Conservation (phyloP, 2,113 vertebrate species). For the Galbula dea region DNA sequence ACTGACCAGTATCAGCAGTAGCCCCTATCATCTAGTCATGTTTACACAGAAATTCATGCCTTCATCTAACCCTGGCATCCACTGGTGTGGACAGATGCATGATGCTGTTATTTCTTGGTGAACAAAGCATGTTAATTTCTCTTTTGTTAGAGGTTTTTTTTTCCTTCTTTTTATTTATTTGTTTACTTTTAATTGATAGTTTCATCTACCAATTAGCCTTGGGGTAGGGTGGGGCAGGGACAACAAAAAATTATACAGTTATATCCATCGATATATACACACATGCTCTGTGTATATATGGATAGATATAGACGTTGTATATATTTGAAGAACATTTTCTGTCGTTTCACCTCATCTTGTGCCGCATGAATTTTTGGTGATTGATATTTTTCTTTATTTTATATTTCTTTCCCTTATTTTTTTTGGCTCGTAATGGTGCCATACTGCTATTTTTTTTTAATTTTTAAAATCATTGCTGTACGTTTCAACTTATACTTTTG, state of each 20-base stretch:
- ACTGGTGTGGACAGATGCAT: conserved; percentile 81
- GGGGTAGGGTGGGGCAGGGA: conserved; percentile 64
- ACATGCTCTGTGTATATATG: conserved; percentile 45
- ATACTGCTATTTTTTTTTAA: conserved; percentile 71
- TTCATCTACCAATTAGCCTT: conserved; percentile 80
- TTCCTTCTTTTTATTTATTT: conserved; percentile 53
- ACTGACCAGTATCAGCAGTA: conserved; percentile 79
- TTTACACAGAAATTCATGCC: conserved; percentile 96
- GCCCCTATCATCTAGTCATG: conserved; percentile 83
- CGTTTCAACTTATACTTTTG: conserved; percentile 54
- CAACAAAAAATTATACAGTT: conserved; percentile 77
- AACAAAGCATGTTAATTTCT: conserved; percentile 71
- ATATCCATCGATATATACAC: conserved; percentile 76
- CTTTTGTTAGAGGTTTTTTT: conserved; percentile 64
- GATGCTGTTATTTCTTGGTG: conserved; percentile 68
- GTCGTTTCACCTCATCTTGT: conserved; percentile 94
- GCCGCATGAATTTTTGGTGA: conserved; percentile 99
- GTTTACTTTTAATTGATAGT: conserved; percentile 70
- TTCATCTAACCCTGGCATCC: conserved; percentile 83
- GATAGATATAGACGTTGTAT: conserved; percentile 75
- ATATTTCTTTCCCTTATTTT: conserved; percentile 43
- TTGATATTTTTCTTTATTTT: conserved; percentile 80
- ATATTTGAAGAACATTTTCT: conserved; percentile 81
- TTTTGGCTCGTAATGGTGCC: conserved; percentile 69
- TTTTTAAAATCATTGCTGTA: conserved; percentile 72